These are phyloP conservation scores for Neosalanx taihuensis DNA, from an alignment of 2,797 vertebrate genomes.

Conservation along the genomic window DNA sequence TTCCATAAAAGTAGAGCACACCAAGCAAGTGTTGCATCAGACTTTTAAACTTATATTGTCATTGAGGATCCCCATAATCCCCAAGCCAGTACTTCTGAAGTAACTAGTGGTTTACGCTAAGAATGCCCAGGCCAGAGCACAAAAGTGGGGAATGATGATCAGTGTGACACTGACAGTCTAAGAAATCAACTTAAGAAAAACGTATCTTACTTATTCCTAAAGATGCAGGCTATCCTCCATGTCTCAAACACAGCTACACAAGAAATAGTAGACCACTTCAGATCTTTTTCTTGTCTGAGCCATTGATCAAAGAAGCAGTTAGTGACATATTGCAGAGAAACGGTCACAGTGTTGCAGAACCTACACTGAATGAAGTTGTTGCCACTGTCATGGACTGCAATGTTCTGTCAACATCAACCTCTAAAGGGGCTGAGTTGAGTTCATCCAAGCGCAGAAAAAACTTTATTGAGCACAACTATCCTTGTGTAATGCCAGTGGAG, in stretches of 20 bases:
- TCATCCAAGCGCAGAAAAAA: constrained; percentile 35
- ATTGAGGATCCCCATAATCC: neutral
- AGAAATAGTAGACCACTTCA: constrained; percentile 36
- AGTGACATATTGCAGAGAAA: constrained; percentile 22
- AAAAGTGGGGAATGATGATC: too few relatives aligned
- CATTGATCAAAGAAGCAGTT: constrained; percentile 35
- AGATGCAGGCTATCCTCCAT: constrained; percentile 45
- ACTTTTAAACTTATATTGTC: neutral
- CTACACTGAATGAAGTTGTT: constrained; percentile 30
- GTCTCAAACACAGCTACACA: constrained; percentile 38
- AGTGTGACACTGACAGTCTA: neutral
- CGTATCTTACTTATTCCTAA: constrained; percentile 38
- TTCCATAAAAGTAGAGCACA: constrained; percentile 24
- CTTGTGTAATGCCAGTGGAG: constrained; percentile 29
- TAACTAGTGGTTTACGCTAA: constrained; percentile 7
- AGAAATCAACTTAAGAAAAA: constrained; percentile 26
- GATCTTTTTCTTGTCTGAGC: constrained; percentile 36
- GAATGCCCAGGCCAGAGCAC: too few relatives aligned
- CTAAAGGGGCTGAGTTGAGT: constrained; percentile 30
- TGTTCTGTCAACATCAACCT: constrained; percentile 24
- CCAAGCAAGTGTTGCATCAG: too few relatives aligned
- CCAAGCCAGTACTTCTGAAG: neutral
- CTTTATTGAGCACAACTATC: constrained; percentile 35
- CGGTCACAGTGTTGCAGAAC: constrained; percentile 27
- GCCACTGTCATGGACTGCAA: constrained; percentile 36